Base-by-base conservation (phyloP, 2,797 vertebrate species). In the Typhlichthys eigenmanni region DNA sequence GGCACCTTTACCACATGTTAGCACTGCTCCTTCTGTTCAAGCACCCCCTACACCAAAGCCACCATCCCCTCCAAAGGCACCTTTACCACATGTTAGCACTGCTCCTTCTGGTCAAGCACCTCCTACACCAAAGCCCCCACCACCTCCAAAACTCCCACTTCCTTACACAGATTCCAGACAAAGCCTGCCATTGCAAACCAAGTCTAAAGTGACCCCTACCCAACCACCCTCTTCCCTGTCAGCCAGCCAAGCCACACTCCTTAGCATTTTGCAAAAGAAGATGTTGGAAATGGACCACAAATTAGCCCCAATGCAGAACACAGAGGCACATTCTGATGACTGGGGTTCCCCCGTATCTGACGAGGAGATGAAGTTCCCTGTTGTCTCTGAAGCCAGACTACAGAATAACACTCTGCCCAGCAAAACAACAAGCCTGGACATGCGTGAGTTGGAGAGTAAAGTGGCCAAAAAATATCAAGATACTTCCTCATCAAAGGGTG, bases 231-330 rank as follows among this genome's bases (percentile, higher is more conserved):
- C 80, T 0, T 29, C 65, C 3, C 67, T 87, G 1, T 78, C 88
- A 2, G 43, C 82, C 24, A 90, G 79, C 58, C 92, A 94, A 71
- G 74, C 87, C 51, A 93, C 92, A 1, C 87, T 94, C 4, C 83
- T 91, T 17, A 91, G 91, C 68, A 94, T 94, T 78, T 69, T 94
- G 58, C 92, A 94, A 63, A 93, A 91, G 71, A 94, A 93, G 79
- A 93, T 94, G 92, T 47, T 92, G 60, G 92, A 93, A 78, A 92
- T 94, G 90, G 93, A 92, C 66, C 80, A 87, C 4, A 93, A 89
- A 83, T 85, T 92, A 57, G 24, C 13, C 5, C 64, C 68, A 0
- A 32, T 19, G 2, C 82, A 69, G 13, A 84, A 90, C 13, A 11
- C 64, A 0, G 90, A 92, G 47, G 43, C 78, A 1, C 64, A n/a